phyloP scores from a whole-genome alignment of 2,113 vertebrate species.

The Choloepus hoffmanni region DNA sequence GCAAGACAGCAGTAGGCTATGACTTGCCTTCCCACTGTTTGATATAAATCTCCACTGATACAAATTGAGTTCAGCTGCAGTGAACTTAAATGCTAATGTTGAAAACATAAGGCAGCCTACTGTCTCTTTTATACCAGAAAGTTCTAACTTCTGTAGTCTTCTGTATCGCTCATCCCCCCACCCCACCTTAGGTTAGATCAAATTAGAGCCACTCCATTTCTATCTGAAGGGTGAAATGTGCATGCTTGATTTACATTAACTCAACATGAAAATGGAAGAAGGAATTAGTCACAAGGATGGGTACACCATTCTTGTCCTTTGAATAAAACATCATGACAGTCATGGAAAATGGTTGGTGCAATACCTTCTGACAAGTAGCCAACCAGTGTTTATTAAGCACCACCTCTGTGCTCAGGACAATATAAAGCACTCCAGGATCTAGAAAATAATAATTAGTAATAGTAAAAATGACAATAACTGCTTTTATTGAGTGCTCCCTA shows the following conservation, averaged over 20 bases:
- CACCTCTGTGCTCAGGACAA: neutral
- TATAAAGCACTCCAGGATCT: neutral
- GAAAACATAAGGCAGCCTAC: slow-evolving; percentile 87
- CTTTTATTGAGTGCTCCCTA: neutral
- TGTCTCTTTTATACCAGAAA: slow-evolving; percentile 86
- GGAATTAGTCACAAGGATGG: slow-evolving; percentile 57
- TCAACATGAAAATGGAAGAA: slow-evolving; percentile 67
- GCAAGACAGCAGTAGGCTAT: slow-evolving; percentile 85
- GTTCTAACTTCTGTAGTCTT: slow-evolving; percentile 83
- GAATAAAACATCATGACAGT: neutral
- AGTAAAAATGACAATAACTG: neutral
- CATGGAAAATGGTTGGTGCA: neutral
- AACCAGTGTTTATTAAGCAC: slow-evolving; percentile 24
- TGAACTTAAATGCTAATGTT: slow-evolving; percentile 88
- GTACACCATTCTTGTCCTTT: neutral
- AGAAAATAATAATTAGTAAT: neutral
- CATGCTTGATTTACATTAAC: slow-evolving; percentile 77
- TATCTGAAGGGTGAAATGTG: slow-evolving; percentile 70
- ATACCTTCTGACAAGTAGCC: neutral
- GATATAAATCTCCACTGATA: slow-evolving; percentile 88
- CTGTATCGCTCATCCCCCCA: slow-evolving; percentile 47
- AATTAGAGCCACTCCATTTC: slow-evolving; percentile 70
- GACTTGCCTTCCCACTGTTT: slow-evolving; percentile 87
- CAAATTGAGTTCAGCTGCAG: slow-evolving; percentile 85
- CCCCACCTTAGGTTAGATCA: slow-evolving; percentile 72